A percentile compares a stretch with the other conserved stretches of the same genome.
phyloP scores from a whole-genome alignment of 2,113 vertebrate genomes.

The Dromiciops gliroides region DNA sequence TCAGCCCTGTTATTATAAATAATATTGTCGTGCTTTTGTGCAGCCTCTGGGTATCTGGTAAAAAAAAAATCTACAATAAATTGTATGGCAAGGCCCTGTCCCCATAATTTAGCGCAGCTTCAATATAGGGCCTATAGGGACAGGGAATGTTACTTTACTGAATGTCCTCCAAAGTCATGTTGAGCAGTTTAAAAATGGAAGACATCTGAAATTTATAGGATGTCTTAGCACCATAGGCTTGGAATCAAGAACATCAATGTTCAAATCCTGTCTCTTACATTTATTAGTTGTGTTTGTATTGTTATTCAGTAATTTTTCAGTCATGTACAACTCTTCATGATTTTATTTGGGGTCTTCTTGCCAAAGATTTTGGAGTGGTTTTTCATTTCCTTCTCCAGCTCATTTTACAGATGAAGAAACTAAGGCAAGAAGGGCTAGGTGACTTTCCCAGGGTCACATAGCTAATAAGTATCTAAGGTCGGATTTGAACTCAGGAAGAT shows the following conservation, averaged over 20 bases:
- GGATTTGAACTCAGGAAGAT: not conserved
- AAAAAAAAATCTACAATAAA: not conserved
- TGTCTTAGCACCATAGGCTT: not conserved
- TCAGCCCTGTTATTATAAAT: not conserved
- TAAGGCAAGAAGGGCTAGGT: not conserved
- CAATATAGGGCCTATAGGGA: not conserved
- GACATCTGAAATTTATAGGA: not conserved
- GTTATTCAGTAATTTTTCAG: not conserved
- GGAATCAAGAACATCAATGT: not conserved
- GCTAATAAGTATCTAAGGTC: not conserved
- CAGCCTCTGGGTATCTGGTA: not conserved
- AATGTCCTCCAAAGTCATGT: not conserved
- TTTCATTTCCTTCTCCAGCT: not conserved
- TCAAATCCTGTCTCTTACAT: not conserved
- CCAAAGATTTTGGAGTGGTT: not conserved
- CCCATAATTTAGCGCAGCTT: not conserved
- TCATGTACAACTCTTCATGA: not conserved
- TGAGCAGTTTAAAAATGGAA: not conserved
- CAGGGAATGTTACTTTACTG: fast-evolving
- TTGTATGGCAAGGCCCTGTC: not conserved
- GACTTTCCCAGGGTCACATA: not conserved
- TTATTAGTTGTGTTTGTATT: not conserved
- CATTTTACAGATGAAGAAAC: not conserved
- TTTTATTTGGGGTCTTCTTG: not conserved
- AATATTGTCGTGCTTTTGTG: not conserved